Percentiles rank a stretch among this genome's conserved stretches.
Evolutionary conservation across 2,113 vertebrate genomes (phyloP).

Genomic region (Tricholaema leucomelas): DNA sequence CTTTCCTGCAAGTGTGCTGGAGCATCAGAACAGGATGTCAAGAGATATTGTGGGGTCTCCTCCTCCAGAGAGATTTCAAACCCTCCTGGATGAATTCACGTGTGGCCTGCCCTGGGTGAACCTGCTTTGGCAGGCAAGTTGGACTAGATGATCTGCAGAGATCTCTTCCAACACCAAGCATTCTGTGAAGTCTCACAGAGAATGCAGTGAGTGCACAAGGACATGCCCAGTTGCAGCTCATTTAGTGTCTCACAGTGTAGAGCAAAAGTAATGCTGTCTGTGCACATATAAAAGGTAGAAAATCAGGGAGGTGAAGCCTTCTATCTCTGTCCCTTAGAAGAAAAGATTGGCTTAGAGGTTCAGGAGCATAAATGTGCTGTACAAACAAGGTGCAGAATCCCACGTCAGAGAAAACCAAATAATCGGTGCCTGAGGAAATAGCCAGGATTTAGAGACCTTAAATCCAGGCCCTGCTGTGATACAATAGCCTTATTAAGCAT

Average conservation of each 20-base stretch:
- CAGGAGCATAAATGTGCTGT: neutral
- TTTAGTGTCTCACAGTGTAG: fast-evolving
- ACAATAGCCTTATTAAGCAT: conserved; percentile 62
- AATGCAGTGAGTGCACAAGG: neutral
- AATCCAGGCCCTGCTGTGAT: conserved; percentile 24
- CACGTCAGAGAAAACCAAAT: conserved; percentile 11
- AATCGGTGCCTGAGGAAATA: conserved; percentile 40
- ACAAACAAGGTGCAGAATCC: conserved; percentile 13
- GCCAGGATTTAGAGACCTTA: conserved; percentile 55
- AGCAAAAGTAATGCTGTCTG: neutral
- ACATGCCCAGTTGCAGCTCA: neutral
- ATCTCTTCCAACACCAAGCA: too few species aligned
- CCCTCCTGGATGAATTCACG: too few species aligned
- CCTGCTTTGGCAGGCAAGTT: too few species aligned
- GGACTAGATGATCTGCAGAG: too few species aligned
- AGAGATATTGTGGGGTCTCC: too few species aligned
- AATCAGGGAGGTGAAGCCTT: neutral
- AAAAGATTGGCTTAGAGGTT: neutral
- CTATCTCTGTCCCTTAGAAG: neutral
- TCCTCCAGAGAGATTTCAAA: too few species aligned
- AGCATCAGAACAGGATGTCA: too few species aligned
- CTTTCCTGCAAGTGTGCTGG: too few species aligned
- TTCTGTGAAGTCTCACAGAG: neutral
- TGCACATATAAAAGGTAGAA: neutral
- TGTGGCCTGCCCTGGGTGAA: too few species aligned